phyloP scores from a whole-genome alignment of 2,113 vertebrate genomes.

The Cacatua alba region DNA sequence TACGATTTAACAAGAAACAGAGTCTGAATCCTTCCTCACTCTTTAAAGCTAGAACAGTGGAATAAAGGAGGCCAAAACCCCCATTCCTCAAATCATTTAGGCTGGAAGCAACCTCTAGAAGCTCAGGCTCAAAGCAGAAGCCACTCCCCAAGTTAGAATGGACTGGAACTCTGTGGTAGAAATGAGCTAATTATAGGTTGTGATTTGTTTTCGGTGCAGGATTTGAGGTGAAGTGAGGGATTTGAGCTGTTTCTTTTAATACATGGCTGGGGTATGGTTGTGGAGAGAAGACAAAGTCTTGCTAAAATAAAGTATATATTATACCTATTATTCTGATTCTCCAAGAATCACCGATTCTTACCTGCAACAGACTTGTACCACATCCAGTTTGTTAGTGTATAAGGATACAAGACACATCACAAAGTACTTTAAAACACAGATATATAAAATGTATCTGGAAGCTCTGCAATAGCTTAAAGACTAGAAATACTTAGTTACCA shows the following conservation, averaged over 20 bases:
- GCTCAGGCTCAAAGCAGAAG: background rate
- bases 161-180: background rate
- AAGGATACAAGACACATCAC: background rate
- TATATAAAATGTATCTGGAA: background rate
- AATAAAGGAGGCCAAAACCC: background rate
- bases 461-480: background rate
- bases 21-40: background rate
- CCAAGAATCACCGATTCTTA: background rate
- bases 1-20: background rate
- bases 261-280: accelerated
- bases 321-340: background rate
- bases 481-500: background rate
- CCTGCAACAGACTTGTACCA: background rate
- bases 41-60: background rate
- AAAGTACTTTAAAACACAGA: background rate
- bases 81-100: background rate
- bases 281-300: background rate
- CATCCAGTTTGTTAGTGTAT: background rate
- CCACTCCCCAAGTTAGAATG: background rate
- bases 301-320: background rate
- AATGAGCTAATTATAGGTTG: background rate
- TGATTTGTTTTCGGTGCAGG: accelerated
- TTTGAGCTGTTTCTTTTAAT: background rate
- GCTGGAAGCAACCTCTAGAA: background rate
- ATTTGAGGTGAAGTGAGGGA: background rate